phyloP scores from a whole-genome alignment of 2,797 vertebrate genomes.

The Chaunax sp. region DNA sequence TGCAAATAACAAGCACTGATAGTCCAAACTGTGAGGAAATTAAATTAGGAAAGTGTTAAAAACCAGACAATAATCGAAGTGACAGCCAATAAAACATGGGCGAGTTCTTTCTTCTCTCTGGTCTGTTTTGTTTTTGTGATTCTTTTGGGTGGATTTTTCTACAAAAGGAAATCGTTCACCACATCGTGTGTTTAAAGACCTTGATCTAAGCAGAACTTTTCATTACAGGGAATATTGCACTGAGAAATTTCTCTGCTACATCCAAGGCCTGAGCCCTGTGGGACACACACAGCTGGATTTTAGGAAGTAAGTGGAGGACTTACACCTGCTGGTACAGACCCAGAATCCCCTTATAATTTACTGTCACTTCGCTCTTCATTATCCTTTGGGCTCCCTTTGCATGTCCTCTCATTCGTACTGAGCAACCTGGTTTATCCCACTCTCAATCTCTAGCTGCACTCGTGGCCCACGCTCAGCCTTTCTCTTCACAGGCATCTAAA shows the following conservation, averaged over 20 bases:
- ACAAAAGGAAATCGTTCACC: conserved; percentile 45
- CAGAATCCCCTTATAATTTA: neutral
- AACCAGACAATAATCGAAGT: conserved; percentile 45
- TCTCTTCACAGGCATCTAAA: conserved; percentile 53
- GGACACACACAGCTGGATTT: conserved; percentile 44
- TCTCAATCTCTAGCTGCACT: conserved; percentile 10
- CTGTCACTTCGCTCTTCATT: conserved; percentile 6
- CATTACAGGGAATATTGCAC: too few relatives aligned
- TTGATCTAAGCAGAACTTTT: conserved; percentile 51
- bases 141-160: neutral
- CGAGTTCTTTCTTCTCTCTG: conserved; percentile 49
- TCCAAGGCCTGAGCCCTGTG: conserved; percentile 37
- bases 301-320: conserved; percentile 44
- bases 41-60: conserved; percentile 27
- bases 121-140: neutral
- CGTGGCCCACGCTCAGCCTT: neutral
- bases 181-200: conserved; percentile 45
- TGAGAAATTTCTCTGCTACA: too few relatives aligned
- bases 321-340: conserved; percentile 42
- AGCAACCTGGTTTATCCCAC: conserved; percentile 11
- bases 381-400: conserved; percentile 9
- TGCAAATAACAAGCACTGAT: conserved; percentile 15
- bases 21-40: conserved; percentile 25
- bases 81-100: conserved; percentile 43
- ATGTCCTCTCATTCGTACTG: conserved; percentile 2